Evolutionary conservation across 2,888 invertebrate genomes (phyloP), one percentile per base, ranked within the genome.

Genomic region (Drosophila robusta): DNA sequence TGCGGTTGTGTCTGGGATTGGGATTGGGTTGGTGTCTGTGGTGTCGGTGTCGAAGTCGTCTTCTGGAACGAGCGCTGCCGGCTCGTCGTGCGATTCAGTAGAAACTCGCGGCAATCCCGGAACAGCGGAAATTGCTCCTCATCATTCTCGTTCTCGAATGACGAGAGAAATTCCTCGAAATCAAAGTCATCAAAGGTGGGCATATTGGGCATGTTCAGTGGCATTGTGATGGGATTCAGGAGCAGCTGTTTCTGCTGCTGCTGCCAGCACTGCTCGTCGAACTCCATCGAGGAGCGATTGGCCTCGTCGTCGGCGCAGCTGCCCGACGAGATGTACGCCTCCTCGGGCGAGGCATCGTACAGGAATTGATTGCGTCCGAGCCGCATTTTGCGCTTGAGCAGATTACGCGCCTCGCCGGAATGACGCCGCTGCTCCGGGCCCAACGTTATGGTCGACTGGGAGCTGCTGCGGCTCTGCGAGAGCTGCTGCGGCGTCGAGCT

Each of bases 141-240:
- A 87, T 95, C 94, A 80, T 87, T 87, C 65, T 95, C 95, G 61
- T 92, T 90, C 73, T 95, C 95, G 89, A 95, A 95, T 71, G 95
- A 94, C 78, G 94, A 94, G 92, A 95, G 94, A 86, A 95, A 94
- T 91, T 95, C 95, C 87, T 95, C 95, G 71, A 95, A 93, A 84
- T 93, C 92, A 75, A 93, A 94, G 89, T 95, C 94, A 90, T 94
- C 94, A 78, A 94, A 94, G 24, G 89, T 86, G 29, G 94, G 92
- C 79, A 91, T 74, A 34, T 78, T 79, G 26, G 83, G 58, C 47
- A 74, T 58, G 18, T 55, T 51, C 60, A 69, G 49, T 12, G 78
- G 64, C 66, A 73, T 69, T 39, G 49, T 50, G 18, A 67, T 49
- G 4, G 62, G 69, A 51, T 93, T 92, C 69, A 93, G 93, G 70